Evolutionary conservation across 2,113 vertebrate species (phyloP).

Genomic region (Guaruba guarouba): DNA sequence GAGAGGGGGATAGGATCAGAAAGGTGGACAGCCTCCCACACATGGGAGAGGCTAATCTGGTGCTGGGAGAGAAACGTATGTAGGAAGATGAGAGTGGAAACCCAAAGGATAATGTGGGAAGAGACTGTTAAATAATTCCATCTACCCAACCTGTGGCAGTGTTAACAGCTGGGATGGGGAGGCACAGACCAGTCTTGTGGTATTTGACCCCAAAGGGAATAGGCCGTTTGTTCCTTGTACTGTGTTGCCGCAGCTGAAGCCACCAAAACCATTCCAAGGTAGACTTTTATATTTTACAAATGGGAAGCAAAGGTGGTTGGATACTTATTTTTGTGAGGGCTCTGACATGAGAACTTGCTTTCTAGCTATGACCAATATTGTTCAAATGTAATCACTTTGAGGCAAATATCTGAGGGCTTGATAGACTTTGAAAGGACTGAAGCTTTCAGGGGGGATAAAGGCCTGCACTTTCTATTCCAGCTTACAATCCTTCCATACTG

Average conservation of each 20-base stretch:
- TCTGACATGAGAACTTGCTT: neutral
- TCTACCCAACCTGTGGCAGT: accelerated
- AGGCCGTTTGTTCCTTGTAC: neutral
- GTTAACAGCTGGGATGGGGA: neutral
- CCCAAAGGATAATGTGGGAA: neutral
- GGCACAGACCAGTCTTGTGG: neutral
- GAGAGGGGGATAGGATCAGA: neutral
- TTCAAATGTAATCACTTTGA: neutral
- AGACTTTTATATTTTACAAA: neutral
- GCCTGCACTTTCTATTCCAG: neutral
- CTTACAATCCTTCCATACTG: neutral
- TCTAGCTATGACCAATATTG: neutral
- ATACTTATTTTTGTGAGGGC: neutral
- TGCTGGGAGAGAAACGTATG: neutral
- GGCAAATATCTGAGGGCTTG: neutral
- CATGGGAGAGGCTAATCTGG: neutral
- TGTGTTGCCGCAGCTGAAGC: neutral
- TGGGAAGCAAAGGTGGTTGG: neutral
- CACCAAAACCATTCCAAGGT: neutral
- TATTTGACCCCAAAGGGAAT: neutral
- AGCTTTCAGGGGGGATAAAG: neutral
- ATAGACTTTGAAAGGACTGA: neutral
- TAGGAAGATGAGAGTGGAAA: neutral
- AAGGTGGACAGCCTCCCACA: neutral
- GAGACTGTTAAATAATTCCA: neutral